These are phyloP conservation scores for Melipona beecheii DNA, from an alignment of 2,888 invertebrate species.

Conservation along the genomic window DNA sequence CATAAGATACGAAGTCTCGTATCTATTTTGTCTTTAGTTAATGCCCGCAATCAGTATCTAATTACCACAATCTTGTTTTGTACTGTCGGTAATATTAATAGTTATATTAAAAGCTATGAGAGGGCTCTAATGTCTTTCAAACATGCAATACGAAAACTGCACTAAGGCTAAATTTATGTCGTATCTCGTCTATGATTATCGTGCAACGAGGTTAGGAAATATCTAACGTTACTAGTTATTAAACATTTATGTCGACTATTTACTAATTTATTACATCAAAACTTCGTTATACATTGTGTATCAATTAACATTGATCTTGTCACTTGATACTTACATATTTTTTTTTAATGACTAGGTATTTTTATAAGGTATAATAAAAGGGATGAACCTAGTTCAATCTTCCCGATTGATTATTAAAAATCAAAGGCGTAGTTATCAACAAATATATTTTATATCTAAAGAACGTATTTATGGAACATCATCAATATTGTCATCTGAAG, in stretches of 20 bases:
- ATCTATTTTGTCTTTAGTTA: too few species aligned
- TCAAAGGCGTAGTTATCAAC: slow-evolving; percentile 9
- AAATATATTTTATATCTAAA: slow-evolving; percentile 5
- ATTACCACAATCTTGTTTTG: neutral
- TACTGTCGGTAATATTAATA: neutral
- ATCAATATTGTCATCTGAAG: slow-evolving; percentile 33
- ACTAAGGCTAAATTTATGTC: neutral
- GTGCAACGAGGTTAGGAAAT: slow-evolving; percentile 19
- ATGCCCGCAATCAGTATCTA: too few species aligned
- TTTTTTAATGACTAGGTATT: slow-evolving; percentile 5
- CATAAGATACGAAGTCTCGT: too few species aligned
- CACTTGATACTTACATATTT: neutral
- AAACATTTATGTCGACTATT: neutral
- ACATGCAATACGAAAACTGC: neutral
- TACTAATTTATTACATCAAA: slow-evolving; percentile 1
- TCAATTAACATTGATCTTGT: neutral
- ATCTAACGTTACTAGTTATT: neutral
- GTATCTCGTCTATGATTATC: neutral
- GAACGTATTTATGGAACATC: slow-evolving; percentile 23
- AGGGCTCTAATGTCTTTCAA: neutral
- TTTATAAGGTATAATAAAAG: slow-evolving; percentile 12
- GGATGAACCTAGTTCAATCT: slow-evolving; percentile 44
- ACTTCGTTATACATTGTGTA: neutral
- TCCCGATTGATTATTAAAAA: slow-evolving; percentile 6
- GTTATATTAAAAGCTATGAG: neutral